Conservation (phyloP, 92 coral and sea anemone genomes). For the Epizoanthus ramosus region DNA sequence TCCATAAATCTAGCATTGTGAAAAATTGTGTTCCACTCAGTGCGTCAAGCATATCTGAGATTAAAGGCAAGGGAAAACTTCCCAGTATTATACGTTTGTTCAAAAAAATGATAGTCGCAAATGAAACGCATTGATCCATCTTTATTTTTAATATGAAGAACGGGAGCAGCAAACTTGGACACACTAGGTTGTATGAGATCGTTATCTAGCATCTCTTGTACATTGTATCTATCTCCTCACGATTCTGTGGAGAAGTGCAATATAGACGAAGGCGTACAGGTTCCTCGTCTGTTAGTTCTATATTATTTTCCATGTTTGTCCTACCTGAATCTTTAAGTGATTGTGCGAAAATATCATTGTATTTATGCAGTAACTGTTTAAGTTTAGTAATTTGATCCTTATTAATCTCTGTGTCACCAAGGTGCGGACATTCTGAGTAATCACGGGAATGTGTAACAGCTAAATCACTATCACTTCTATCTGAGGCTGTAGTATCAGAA, state of each 20-base stretch:
- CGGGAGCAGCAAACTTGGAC: constrained; percentile 5
- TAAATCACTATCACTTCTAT: not conserved
- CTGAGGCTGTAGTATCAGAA: too few species aligned
- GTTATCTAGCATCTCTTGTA: not conserved
- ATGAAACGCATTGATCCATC: not conserved
- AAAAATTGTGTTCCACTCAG: constrained; percentile 18
- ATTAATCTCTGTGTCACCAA: not conserved
- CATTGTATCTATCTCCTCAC: not conserved
- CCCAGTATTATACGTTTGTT: not conserved
- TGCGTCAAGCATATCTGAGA: constrained; percentile 2
- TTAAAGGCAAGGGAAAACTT: constrained; percentile 19
- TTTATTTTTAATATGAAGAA: not conserved
- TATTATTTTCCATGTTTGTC: not conserved
- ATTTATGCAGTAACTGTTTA: not conserved
- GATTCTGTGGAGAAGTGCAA: not conserved
- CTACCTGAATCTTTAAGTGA: not conserved
- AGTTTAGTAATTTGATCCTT: not conserved
- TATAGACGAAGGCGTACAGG: constrained; percentile 7
- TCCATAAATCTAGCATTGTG: not conserved
- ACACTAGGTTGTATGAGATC: not conserved
- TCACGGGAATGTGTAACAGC: not conserved
- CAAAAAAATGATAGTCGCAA: not conserved
- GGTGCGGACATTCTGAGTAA: not conserved
- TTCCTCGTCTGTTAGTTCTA: not conserved
- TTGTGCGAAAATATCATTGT: constrained; percentile 1